These are phyloP conservation scores for Entosphenus tridentatus DNA, from an alignment of 2,113 vertebrate species.

Conservation along the genomic window DNA sequence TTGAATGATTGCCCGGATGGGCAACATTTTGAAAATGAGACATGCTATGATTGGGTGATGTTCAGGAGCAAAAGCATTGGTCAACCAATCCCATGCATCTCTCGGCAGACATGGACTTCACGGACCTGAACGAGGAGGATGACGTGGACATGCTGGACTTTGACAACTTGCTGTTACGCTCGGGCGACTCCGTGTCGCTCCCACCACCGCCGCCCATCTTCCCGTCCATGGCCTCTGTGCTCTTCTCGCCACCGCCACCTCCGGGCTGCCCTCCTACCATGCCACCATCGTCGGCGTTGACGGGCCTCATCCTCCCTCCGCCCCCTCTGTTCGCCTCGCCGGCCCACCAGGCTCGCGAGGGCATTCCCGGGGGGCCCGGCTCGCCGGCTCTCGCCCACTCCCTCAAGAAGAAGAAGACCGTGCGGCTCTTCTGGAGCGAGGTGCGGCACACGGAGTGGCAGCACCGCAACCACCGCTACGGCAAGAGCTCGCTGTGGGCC, in stretches of 20 bases:
- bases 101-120: slow-evolving; percentile 69
- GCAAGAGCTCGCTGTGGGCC: slow-evolving; percentile 74
- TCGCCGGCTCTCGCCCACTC: slow-evolving; percentile 48
- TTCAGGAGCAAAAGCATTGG: no score
- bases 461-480: slow-evolving; percentile 47
- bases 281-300: no score
- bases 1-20: no score
- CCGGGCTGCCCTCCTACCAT: slow-evolving; percentile 21
- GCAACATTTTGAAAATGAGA: no score
- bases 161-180: slow-evolving; percentile 26
- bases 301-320: slow-evolving; percentile 18
- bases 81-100: background rate
- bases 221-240: slow-evolving; percentile 31
- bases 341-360: slow-evolving; percentile 10
- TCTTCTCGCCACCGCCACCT: slow-evolving; percentile 36
- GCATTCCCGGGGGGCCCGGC: slow-evolving; percentile 34
- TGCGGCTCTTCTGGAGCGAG: slow-evolving; percentile 92
- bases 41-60: no score
- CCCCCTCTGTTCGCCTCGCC: slow-evolving; percentile 25
- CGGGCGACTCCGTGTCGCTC: slow-evolving; percentile 31
- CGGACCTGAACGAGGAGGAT: slow-evolving; percentile 70
- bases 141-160: slow-evolving; percentile 61
- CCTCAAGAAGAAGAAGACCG: slow-evolving; percentile 94
- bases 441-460: slow-evolving; percentile 75
- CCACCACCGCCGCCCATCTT: slow-evolving; percentile 41